Conservation (phyloP, 2,797 vertebrate species). For the Rallus crepitans region DNA sequence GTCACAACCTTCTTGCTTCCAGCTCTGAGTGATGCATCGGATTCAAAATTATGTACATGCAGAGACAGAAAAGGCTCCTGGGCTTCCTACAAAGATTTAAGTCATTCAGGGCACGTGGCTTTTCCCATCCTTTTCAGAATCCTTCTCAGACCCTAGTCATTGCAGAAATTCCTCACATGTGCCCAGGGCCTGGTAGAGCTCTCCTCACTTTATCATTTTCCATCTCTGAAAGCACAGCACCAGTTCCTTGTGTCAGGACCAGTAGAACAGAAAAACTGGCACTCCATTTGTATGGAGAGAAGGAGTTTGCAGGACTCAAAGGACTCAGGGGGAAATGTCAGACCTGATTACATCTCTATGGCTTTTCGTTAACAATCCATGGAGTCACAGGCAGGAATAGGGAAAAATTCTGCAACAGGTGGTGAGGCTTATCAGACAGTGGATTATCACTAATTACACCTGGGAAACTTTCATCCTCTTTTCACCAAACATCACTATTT, state of each 20-base stretch:
- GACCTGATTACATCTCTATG: background rate
- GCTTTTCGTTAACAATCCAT: background rate
- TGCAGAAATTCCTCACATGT: background rate
- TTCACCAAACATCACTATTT: slow-evolving; percentile 11
- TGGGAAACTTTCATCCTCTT: background rate
- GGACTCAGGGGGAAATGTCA: background rate
- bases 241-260: background rate
- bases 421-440: background rate
- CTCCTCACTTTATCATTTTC: background rate
- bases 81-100: background rate
- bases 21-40: background rate
- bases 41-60: background rate
- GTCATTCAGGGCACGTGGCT: background rate
- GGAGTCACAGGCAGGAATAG: background rate
- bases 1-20: background rate
- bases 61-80: background rate
- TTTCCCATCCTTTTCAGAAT: background rate
- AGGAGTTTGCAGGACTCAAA: background rate
- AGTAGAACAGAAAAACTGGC: background rate
- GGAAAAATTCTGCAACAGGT: background rate
- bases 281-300: background rate
- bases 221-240: background rate
- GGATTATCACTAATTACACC: background rate
- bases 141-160: background rate
- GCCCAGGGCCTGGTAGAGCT: background rate